Evolutionary conservation across 2,888 invertebrate species (phyloP), one percentile per base, ranked within the genome.

Genomic region (Petrophora chlorosata): DNA sequence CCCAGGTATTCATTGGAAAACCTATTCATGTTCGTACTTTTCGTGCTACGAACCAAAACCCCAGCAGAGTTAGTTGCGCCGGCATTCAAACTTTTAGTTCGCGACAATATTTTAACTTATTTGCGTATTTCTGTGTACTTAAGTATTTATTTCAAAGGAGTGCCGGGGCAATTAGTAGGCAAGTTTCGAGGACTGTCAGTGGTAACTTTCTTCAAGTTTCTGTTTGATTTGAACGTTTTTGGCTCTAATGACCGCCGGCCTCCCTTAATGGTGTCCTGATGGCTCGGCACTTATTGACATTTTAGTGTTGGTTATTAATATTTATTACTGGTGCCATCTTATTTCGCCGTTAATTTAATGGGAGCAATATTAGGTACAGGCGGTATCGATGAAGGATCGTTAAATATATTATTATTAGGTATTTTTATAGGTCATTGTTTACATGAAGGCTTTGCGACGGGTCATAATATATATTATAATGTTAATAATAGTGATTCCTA

Each of bases 221-320:
- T 73, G 73, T 86, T 87, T 83, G 85, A 82, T 61, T 80, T 73
- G 74, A 79, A 73, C 73, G 80, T 82, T 84, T 82, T 83, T 75
- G 71, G 70, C 75, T 64, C 78, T 88, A 87, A 88, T 85, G 85
- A 85, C 81, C 78, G 19, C 16, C 34, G 38, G 40, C 48, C 59
- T 52, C 65, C 70, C 68, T 67, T 81, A 83, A 82, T 81, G 79
- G 70, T 60, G 56, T 65, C 43, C 65, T 69, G 78, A 70, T 70
- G 76, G 71, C 64, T 57, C 63, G 59, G 50, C 67, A 67, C 69
- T 81, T 81, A 81, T 77, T 76, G 81, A 76, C 75, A 68, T 74
- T 83, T 78, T 67, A 74, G 65, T 70, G 57, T 59, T 54, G 63
- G 67, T 69, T 70, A 72, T 78, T 76, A 67, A 79, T 78, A 78